Percentiles rank a stretch among this genome's conserved stretches.
Conservation (phyloP, 2,888 invertebrate genomes). For the Drosophila suboccidentalis region DNA sequence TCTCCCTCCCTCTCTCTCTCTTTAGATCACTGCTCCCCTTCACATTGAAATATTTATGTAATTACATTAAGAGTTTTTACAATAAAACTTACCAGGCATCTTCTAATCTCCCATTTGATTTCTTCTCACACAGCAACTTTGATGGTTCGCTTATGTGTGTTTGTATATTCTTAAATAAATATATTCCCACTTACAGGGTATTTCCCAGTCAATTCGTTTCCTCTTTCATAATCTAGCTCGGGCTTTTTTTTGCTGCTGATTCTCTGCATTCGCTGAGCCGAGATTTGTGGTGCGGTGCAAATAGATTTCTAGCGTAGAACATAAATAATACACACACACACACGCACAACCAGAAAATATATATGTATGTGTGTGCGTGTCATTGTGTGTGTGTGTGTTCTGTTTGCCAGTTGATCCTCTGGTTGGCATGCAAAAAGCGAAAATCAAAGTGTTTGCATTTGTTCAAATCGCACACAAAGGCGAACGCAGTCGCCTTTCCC, state of each 20-base stretch:
- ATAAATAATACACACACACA: constrained; percentile 83
- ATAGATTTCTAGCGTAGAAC: constrained; percentile 84
- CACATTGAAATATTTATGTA: too few relatives aligned
- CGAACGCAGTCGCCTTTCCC: constrained; percentile 32
- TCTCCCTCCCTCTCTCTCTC: not conserved
- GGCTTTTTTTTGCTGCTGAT: constrained; percentile 28
- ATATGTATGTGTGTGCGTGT: constrained; percentile 25
- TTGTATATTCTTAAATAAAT: too few relatives aligned
- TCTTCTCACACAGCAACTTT: not conserved
- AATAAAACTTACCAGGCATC: too few relatives aligned
- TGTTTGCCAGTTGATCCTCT: constrained; percentile 68
- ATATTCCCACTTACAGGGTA: not conserved
- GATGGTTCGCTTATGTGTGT: too few relatives aligned
- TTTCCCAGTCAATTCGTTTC: not conserved
- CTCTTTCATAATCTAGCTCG: constrained; percentile 4
- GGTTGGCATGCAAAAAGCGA: constrained; percentile 50
- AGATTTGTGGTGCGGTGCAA: constrained; percentile 85
- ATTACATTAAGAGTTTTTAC: too few relatives aligned
- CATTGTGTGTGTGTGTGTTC: constrained; percentile 28
- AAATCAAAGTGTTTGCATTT: constrained; percentile 82
- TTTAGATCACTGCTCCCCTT: not conserved
- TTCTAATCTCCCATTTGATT: not conserved
- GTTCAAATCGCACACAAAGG: constrained; percentile 72
- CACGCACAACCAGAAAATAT: constrained; percentile 40
- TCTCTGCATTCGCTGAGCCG: constrained; percentile 72